Base-by-base conservation (phyloP, 2,113 vertebrate species). In the Thunnus maccoyii region DNA sequence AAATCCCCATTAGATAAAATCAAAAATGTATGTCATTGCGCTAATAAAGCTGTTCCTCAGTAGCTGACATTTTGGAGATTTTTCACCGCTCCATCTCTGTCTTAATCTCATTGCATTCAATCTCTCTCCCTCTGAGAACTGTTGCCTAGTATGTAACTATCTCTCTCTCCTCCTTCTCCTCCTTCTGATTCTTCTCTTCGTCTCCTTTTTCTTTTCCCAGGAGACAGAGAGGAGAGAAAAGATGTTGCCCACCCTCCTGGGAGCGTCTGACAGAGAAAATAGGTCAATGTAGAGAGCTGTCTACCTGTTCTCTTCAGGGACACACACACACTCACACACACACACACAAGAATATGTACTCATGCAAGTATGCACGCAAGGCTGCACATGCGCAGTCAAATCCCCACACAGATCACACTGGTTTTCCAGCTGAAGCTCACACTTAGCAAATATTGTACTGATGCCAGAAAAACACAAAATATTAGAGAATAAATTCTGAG, bases 221-320 rank as follows among this genome's bases (percentile, higher is more conserved):
- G 85, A 87, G 89, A 84, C n/a, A 8, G 9, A 30, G 62, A 64
- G 47, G 30, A 52, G 72, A 76, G 48, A 67, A 55, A 69, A 55
- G 77, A 86, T 61, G 74, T 57, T 32, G 68, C 44, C 48, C 74
- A 80, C 84, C 70, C 36, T 41, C 57, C 64, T 7, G 78, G 64
- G 86, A 86, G 65, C n/a, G 30, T 89, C 84, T 87, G 85, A 72
- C 76, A 44, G 56, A 76, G 88, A 87, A 91, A 92, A 80, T 91
- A 89, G 92, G 91, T 91, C 90, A 92, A 63, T 54, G 57, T 79
- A 81, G 75, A 78, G 61, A 76, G 67, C 65, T 51, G 78, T 86
- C 77, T 91, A 85, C 83, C 82, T 90, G 76, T 73, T 85, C 68
- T 51, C 5, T 41, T 12, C 61, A 66, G 30, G 12, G 57, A 50